phyloP scores from a whole-genome alignment of 2,888 invertebrate species.

The Cosmopolites sordidus region DNA sequence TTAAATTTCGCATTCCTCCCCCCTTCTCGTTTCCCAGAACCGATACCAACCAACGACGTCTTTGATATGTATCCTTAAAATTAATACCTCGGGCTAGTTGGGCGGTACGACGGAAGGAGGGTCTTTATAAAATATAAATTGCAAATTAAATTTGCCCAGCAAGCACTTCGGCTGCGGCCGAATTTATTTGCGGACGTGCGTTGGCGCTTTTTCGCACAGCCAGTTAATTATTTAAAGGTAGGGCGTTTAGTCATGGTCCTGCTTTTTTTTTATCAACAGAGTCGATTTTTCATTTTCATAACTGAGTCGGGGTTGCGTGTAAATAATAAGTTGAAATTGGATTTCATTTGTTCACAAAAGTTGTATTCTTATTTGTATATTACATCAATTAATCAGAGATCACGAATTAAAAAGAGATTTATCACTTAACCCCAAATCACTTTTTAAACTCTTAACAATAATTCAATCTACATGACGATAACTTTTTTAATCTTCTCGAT shows the following conservation, averaged over 20 bases:
- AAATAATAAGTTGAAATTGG: too few species aligned
- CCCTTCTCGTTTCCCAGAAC: slow-evolving; percentile 1
- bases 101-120: slow-evolving; percentile 4
- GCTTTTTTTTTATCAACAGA: not conserved
- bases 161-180: slow-evolving; percentile 3
- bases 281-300: not conserved
- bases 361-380: too few species aligned
- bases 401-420: too few species aligned
- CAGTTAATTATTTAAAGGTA: slow-evolving; percentile 4
- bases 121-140: slow-evolving; percentile 13
- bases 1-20: not conserved
- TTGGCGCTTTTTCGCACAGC: not conserved
- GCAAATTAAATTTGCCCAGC: slow-evolving; percentile 14
- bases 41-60: slow-evolving; percentile 7
- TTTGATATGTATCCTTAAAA: slow-evolving; percentile 12
- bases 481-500: too few species aligned
- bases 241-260: not conserved
- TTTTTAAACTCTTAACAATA: too few species aligned
- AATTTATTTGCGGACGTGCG: slow-evolving; percentile 11
- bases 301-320: not conserved
- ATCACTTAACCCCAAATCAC: too few species aligned
- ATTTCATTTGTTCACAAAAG: too few species aligned
- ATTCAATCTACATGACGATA: too few species aligned
- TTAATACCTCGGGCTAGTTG: slow-evolving; percentile 8
- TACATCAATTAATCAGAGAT: too few species aligned